Evolutionary conservation across 2,797 vertebrate species (phyloP), one percentile per base, ranked within the genome.

Genomic region (Huso huso): DNA sequence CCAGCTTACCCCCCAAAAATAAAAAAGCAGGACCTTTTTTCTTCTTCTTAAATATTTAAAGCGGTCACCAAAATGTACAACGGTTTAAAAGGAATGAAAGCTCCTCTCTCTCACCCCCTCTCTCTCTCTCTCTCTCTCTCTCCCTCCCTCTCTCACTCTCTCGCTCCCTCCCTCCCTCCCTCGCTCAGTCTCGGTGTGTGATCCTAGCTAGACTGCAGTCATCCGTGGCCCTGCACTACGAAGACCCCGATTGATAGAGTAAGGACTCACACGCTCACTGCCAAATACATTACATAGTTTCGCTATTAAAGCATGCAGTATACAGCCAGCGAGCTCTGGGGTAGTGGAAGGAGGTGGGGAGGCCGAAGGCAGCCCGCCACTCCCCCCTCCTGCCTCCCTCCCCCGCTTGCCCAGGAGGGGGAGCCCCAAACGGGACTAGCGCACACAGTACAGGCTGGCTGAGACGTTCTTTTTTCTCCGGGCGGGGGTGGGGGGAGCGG

Each of bases 221-320:
- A 58, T 52, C 65, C 72, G 49, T 64, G 63, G 66, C 63, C 53
- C 81, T 78, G 80, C 82, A 81, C 83, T 82, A 83, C 79, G 80
- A 85, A 82, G 79, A 83, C 82, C 81, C 84, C 81, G 75, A 81
- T 80, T 83, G 84, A 79, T 63, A 87, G 76, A 77, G 77, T 81
- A 81, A 82, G 76, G 78, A 76, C 76, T 72, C 76, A 75, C 23
- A 37, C 79, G 75, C 82, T 63, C 64, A 62, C 58, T 67, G 66
- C 70, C 70, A 65, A 68, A 68, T 52, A 52, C 79, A 84, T 80
- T 77, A 78, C 87, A 88, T 87, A 86, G 81, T 85, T 87, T 87
- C 81, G 85, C 83, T 86, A 87, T 87, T 86, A 87, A 86, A 86
- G 82, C 83, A 85, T 85, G 80, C 82, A 85, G 80, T 76, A 82